Base-by-base conservation (phyloP, 2,888 invertebrate genomes). In the Drosophila kambysellisi region DNA sequence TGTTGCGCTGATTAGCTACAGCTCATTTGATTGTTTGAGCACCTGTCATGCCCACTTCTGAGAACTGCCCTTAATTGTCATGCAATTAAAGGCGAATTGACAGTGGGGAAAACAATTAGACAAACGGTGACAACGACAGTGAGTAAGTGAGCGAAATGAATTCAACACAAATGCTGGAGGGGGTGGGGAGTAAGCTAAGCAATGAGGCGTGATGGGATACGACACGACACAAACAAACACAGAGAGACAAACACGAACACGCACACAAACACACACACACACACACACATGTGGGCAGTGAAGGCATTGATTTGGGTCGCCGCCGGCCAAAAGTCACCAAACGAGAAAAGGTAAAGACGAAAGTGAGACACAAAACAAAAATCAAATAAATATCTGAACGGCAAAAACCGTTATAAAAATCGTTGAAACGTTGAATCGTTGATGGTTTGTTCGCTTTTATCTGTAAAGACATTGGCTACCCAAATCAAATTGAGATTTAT, bases 401-500 rank as follows among this genome's bases (percentile, higher is more conserved):
- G 62, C 56, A 70, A 70, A 70, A 58, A 59, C 43, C 63, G n/a
- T 52, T 53, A 66, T 61, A 74, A 70, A 78, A 69, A 71, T 81
- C 75, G 63, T 67, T 67, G 67, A 65, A 48, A 54, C 57, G 48
- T 37, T 68, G 69, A 46, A 69, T 33, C 57, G 39, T 32, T 57
- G 50, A 39, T n/a, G 17, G 29, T 30, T 29, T 32, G 29, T 41
- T 39, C 48, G 43, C 65, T 59, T 29, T 64, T 80, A 71, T 71
- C 65, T 46, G 66, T 54, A 50, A 52, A 39, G 68, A 70, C 67
- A 78, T 61, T 70, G 80, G 72, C 62, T 69, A 87, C 89, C 87
- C 90, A 90, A 88, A 90, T 88, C 87, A 88, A 88, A 89, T 90
- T 89, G 89, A 88, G 90, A 88, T 88, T 88, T 90, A 90, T 90